Evolutionary conservation across 2,113 vertebrate species (phyloP).

Genomic region (Electrona antarctica): DNA sequence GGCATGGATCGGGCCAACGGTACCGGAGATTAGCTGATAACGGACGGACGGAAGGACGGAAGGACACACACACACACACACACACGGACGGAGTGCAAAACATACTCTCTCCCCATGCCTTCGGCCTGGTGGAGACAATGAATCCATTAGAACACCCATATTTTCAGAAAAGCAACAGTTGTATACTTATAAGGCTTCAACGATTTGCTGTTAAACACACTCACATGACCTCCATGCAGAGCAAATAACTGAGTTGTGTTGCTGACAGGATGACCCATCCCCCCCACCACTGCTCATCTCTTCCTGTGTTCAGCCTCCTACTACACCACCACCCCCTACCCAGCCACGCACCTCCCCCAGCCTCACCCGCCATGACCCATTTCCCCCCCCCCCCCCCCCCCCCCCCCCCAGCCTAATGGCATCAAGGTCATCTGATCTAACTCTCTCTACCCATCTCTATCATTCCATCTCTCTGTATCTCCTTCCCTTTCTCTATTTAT

Average conservation of each 20-base stretch:
- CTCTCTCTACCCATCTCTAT: conserved; percentile 10
- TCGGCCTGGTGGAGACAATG: too few species aligned
- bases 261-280: conserved; percentile 34
- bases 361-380: neutral
- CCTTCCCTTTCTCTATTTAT: neutral
- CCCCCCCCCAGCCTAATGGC: conserved; percentile 56
- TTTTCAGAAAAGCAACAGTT: too few species aligned
- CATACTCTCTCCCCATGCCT: too few species aligned
- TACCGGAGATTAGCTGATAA: too few species aligned
- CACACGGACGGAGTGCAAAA: too few species aligned
- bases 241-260: conserved; percentile 13
- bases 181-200: too few species aligned
- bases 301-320: conserved; percentile 56
- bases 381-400: conserved; percentile 9
- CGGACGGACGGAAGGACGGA: too few species aligned
- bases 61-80: too few species aligned
- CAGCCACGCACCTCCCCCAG: conserved; percentile 9
- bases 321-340: conserved; percentile 23
- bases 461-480: conserved; percentile 10
- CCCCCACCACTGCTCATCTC: conserved; percentile 31
- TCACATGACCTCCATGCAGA: conserved; percentile 30
- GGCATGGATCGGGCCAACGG: too few species aligned
- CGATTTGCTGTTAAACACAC: conserved; percentile 2
- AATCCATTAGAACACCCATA: too few species aligned
- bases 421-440: conserved; percentile 75